Base-by-base conservation (phyloP, 2,888 invertebrate genomes). In the Halocaridina rubra region DNA sequence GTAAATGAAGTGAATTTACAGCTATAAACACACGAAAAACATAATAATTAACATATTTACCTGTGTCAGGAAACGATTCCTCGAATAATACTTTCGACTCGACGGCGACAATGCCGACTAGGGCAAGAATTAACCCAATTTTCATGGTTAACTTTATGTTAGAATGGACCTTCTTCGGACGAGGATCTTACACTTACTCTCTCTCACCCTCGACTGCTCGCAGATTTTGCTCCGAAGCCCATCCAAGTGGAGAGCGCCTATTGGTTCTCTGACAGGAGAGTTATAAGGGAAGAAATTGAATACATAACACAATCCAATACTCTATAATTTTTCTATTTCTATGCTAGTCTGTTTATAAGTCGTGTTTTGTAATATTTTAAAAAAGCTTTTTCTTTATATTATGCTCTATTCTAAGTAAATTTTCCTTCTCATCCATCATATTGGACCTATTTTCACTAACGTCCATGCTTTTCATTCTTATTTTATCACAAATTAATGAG, bases 51-150 rank as follows among this genome's bases (percentile, higher is more conserved):
- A 59, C 82, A 86, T 88, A 93, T 95, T 94, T 92, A 96, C 96
- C 89, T 81, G 89, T 95, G 92, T 96, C 95, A 67, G 91, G 91
- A 92, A 96, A 96, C 90, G 94, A 95, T 90, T 96, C 96, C 90
- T 96, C 95, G 89, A 94, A 94, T 92, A 92, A 94, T 89, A 96
- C 93, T 90, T 95, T 94, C 90, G 94, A 94, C 90, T 92, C 92
- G 89, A 93, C 93, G n/a, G 87, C 64, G 46, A 78, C 81, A 22
- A 86, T 33, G 13, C 75, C 74, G 10, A 86, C 32, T 7, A 84
- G 64, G 71, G 78, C 77, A 13, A 78, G 24, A 22, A 85, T n/a
- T 1, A 78, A 13, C 33, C 27, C 74, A 57, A 75, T 59, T 69
- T 85, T 85, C 85, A 85, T 85, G 69, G 29, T 32, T 39, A 16